These are phyloP conservation scores for Brachionus sp. DNA, from an alignment of 1,140 invertebrate genomes.

Conservation along the genomic window DNA sequence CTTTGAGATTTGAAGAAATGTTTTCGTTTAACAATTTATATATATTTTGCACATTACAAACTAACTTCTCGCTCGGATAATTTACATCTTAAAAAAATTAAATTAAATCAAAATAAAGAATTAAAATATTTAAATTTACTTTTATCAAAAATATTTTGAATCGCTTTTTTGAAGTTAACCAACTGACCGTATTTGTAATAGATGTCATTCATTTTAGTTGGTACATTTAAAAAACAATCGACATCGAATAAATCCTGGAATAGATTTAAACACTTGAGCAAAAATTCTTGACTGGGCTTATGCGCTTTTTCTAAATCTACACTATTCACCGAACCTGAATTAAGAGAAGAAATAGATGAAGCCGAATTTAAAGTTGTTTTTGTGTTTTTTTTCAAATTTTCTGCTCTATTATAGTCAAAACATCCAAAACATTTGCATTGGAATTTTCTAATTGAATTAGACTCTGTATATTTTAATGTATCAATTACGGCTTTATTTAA, in stretches of 20 bases:
- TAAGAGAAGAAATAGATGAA: background rate
- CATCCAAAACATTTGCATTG: constrained; percentile 32
- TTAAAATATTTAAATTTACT: background rate
- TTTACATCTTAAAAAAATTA: background rate
- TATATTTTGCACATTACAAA: constrained; percentile 24
- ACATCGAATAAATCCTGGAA: constrained; percentile 45
- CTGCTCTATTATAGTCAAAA: constrained; percentile 10
- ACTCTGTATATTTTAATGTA: background rate
- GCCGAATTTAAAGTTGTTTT: background rate
- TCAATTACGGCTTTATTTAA: background rate
- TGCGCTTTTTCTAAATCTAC: background rate
- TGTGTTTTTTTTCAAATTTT: background rate
- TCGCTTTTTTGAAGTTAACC: constrained; percentile 31
- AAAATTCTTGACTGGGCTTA: constrained; percentile 31
- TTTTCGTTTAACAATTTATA: constrained; percentile 23
- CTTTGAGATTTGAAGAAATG: background rate
- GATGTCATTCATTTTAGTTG: constrained; percentile 42
- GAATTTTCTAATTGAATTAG: constrained; percentile 32
- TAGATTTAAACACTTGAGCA: constrained; percentile 11
- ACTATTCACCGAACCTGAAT: background rate
- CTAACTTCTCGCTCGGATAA: background rate
- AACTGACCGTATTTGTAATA: constrained; percentile 44
- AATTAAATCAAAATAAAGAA: background rate
- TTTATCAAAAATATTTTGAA: constrained; percentile 21
- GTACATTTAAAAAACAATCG: constrained; percentile 24